phyloP scores from a whole-genome alignment of 2,113 vertebrate genomes.

The Syrrhaptes paradoxus region DNA sequence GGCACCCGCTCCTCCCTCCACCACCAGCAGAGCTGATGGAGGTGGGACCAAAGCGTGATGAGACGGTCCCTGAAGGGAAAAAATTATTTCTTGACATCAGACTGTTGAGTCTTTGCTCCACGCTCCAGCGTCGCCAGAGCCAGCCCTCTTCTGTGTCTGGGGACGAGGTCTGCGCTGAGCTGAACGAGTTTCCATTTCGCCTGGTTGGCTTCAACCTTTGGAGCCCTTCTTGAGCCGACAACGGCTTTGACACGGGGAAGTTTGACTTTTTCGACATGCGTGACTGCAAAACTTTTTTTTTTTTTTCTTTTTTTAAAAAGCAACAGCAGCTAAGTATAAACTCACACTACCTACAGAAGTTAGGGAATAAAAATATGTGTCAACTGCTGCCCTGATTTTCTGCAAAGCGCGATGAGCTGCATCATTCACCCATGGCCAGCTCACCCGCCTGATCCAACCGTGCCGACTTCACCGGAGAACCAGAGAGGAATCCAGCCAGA shows the following conservation, averaged over 20 bases:
- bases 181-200: not conserved
- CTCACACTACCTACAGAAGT: not conserved
- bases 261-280: not conserved
- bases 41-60: not conserved
- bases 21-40: not conserved
- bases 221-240: not conserved
- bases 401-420: not conserved
- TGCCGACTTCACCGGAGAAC: rapidly evolving
- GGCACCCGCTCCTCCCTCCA: not conserved
- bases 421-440: not conserved
- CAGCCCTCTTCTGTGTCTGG: rapidly evolving
- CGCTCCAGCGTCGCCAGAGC: rapidly evolving
- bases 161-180: not conserved
- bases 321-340: not conserved
- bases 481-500: not conserved
- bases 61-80: not conserved
- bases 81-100: not conserved
- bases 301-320: not conserved
- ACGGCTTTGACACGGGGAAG: not conserved
- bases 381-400: not conserved
- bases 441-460: not conserved
- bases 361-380: not conserved
- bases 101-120: not conserved
- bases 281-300: not conserved
- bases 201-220: not conserved